phyloP scores from a whole-genome alignment of 2,113 vertebrate species.

The Hippocampus mohnikei region DNA sequence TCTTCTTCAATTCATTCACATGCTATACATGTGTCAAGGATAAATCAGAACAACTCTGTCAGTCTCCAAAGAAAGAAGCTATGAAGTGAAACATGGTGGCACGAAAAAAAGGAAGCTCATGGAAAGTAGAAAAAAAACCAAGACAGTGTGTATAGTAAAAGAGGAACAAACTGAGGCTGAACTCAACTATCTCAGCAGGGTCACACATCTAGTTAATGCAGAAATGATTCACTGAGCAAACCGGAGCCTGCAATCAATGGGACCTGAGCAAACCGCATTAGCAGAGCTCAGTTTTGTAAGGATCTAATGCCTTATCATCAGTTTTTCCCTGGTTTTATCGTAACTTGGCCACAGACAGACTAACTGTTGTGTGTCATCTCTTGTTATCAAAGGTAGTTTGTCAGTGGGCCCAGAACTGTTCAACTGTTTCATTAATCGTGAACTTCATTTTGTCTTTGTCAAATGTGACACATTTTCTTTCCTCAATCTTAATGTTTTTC shows the following conservation, averaged over 20 bases:
- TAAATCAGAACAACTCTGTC: too few species aligned
- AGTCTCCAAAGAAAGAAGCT: not conserved
- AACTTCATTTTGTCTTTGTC: too few species aligned
- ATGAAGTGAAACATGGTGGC: not conserved
- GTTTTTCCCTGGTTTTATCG: not conserved
- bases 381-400: too few species aligned
- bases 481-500: too few species aligned
- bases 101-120: not conserved
- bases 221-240: not conserved
- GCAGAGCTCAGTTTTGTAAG: not conserved
- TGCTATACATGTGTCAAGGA: too few species aligned
- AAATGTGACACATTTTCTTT: too few species aligned
- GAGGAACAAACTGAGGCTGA: not conserved
- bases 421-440: too few species aligned
- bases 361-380: not conserved
- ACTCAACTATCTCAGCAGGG: not conserved
- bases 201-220: not conserved
- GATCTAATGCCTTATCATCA: not conserved
- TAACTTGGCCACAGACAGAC: not conserved
- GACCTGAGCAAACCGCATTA: not conserved
- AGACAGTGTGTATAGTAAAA: not conserved
- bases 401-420: too few species aligned
- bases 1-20: too few species aligned
- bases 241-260: not conserved
- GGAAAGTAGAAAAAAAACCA: not conserved